Percentiles rank a stretch among this genome's conserved stretches.
Conservation (phyloP, 1,140 invertebrate species). For the Musca domestica region DNA sequence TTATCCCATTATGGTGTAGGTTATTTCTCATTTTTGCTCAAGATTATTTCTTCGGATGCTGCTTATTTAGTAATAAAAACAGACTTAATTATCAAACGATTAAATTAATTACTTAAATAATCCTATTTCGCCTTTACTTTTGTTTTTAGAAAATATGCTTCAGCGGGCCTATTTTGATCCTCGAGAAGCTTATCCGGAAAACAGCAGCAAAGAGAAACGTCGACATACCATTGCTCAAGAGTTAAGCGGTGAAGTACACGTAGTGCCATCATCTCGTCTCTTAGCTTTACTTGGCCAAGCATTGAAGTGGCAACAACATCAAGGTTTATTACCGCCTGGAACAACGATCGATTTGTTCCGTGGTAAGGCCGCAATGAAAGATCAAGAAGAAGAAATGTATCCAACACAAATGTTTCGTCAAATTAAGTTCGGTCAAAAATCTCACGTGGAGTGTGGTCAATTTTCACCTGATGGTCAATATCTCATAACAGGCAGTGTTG, state of each 20-base stretch:
- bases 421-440: constrained; percentile 95
- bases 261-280: constrained; percentile 94
- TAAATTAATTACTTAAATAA: too few species aligned
- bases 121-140: constrained; percentile 17
- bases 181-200: constrained; percentile 94
- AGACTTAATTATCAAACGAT: too few species aligned
- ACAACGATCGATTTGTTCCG: constrained; percentile 99
- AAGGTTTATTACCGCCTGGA: constrained; percentile 94
- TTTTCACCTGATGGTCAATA: constrained; percentile 99
- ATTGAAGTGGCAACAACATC: constrained; percentile 99
- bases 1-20: too few species aligned
- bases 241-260: constrained; percentile 96
- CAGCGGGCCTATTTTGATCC: constrained; percentile 98
- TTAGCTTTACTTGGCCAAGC: constrained; percentile 93
- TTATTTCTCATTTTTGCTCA: too few species aligned
- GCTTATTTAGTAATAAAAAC: too few species aligned
- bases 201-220: constrained; percentile 93
- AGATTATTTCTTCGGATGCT: too few species aligned
- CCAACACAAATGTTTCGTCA: constrained; percentile 93
- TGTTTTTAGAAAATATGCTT: constrained; percentile 81
- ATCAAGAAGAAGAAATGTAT: constrained; percentile 98
- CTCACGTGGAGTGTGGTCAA: constrained; percentile 86
- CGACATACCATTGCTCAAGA: constrained; percentile 90
- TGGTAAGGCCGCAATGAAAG: constrained; percentile 96
- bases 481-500: constrained; percentile 94